A percentile compares a stretch with the other conserved stretches of the same genome.
These are phyloP conservation scores for Condylostylus longicornis DNA, from an alignment of 1,140 invertebrate species.

Conservation along the genomic window DNA sequence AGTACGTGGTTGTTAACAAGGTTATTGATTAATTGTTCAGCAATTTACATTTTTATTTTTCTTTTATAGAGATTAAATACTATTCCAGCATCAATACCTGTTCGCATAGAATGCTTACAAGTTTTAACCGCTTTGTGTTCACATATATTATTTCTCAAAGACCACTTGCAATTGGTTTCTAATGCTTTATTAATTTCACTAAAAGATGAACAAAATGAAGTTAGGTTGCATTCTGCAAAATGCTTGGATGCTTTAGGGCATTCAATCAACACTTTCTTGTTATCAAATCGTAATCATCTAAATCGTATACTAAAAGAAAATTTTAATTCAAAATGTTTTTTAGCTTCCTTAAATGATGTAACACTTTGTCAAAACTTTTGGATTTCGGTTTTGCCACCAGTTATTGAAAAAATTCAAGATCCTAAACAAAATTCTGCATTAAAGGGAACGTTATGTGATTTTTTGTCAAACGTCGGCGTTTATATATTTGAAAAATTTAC, in stretches of 20 bases:
- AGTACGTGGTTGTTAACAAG: too few species aligned
- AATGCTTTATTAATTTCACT: slow-evolving; percentile 39
- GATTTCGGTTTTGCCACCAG: slow-evolving; percentile 14
- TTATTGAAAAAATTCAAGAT: slow-evolving; percentile 9
- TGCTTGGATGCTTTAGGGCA: slow-evolving; percentile 47
- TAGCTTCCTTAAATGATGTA: slow-evolving; percentile 2
- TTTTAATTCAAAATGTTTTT: too few species aligned
- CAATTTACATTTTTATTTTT: too few species aligned
- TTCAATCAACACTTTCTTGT: slow-evolving; percentile 29
- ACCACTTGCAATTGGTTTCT: slow-evolving; percentile 39
- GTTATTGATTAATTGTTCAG: too few species aligned
- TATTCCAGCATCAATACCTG: slow-evolving; percentile 37
- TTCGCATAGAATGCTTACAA: slow-evolving; percentile 62
- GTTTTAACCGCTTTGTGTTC: slow-evolving; percentile 52
- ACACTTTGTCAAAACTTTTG: slow-evolving; percentile 8
- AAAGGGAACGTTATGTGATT: slow-evolving; percentile 18
- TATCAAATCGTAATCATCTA: slow-evolving; percentile 1
- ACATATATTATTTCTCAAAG: slow-evolving; percentile 40
- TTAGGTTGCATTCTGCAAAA: slow-evolving; percentile 45
- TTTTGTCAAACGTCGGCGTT: slow-evolving; percentile 22
- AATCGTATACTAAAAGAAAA: background rate
- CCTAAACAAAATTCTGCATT: slow-evolving; percentile 9
- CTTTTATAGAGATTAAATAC: too few species aligned
- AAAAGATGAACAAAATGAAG: slow-evolving; percentile 39
- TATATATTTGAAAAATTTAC: slow-evolving; percentile 16